Evolutionary conservation across 2,797 vertebrate species (phyloP), one percentile per base, ranked within the genome.

Genomic region (Eulemur mongoz): DNA sequence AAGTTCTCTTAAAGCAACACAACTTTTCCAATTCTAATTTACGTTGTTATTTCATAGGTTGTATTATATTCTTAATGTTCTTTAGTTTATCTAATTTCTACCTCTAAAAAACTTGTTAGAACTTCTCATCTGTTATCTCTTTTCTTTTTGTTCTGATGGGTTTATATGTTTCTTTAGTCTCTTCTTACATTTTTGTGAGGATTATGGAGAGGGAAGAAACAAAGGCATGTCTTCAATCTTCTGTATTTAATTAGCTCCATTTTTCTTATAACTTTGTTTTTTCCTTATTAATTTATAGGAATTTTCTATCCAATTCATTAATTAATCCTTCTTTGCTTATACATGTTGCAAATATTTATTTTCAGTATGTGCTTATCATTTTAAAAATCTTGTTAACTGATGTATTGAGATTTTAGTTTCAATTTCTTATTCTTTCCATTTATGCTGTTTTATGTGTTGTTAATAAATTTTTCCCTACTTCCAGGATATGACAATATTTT

Each of bases 31-130:
- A 65, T 69, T 90, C 18, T 72, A 22, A 73, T 30, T 70, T 89
- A 59, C 10, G 1, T 82, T 91, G 5, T 79, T 81, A 52, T 85
- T 91, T 65, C 23, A 38, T 89, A 76, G 45, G 17, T 82, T 90
- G 2, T 27, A 52, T 72, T 87, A 70, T 61, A 87, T 94, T 43
- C 12, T 89, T 61, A 83, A 25, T 65, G 63, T 27, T 40, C n/a
- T 59, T 91, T 73, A 50, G 38, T 30, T 82, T 65, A 82, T 93
- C 35, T 82, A 89, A 40, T 90, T 93, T 93, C 25, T 89, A 35
- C 48, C 22, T 67, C 88, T 12, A 8, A 67, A 78, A 83, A 45
- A 38, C 2, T 38, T 91, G 30, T 88, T 18, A 80, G 38, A 87
- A 65, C 11, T 83, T 27, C 4, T 82, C 12, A 57, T 25, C 27